Evolutionary conservation across 1,140 invertebrate genomes (phyloP), one percentile per base, ranked within the genome.

Genomic region (Trachelipus rathkii): DNA sequence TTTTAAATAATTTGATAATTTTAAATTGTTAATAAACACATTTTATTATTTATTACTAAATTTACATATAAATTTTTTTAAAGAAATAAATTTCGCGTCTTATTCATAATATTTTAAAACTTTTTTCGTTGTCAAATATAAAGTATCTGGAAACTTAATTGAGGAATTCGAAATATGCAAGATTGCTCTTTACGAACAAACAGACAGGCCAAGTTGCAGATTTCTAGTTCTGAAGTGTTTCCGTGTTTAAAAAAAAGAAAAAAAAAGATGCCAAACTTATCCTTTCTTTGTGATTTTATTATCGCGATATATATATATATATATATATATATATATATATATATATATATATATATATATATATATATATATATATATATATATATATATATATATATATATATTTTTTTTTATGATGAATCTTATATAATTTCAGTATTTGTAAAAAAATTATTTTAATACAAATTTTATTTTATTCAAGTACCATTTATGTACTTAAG

Each of bases 301-400:
- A 60, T 15, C 19, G 50, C 50, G 19, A 15, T 15, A 13, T 15
- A 3, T 60, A 60, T 60, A 60, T 60, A 60, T 60, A 60, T 60
- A 60, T 60, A 60, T 60, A 60, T 60, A 60, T 60, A 60, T 60
- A 60, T 60, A 60, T 60, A 60, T 60, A 60, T 60, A 60, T 60
- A 60, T 60, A 60, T 60, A 60, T 60, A 60, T 60, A 60, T 60
- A 60, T 60, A 60, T 60, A 60, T 60, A 60, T 60, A 60, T 60
- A 60, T 60, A 60, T 60, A 60, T 60, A 60, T 60, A 60, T 60
- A 60, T 60, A 60, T 60, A 19, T 60, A 19, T 60, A 60, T 60
- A 60, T 60, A 60, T 60, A 60, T 60, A 19, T 60, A 60, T 60
- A 60, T 60, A 60, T 60, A 60, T 60, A 60, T 60, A 60, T 60